Base-by-base conservation (phyloP, 2,888 invertebrate species). In the Epistrophe eligans region DNA sequence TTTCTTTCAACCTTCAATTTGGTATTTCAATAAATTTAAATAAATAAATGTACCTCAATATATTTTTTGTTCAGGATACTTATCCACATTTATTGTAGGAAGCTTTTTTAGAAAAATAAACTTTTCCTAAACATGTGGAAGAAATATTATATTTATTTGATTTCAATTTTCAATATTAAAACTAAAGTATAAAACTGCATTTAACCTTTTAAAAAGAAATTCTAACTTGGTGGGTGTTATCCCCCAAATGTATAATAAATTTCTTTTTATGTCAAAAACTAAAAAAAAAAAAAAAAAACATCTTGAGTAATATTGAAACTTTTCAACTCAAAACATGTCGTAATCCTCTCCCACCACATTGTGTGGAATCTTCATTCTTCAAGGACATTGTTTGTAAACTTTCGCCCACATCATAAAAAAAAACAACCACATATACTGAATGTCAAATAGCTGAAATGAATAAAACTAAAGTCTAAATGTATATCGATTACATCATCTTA, bases 401-500 rank as follows among this genome's bases (percentile, higher is more conserved):
- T 67, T 73, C 32, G 13, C 35, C 72, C 71, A 82, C 66, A 62
- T n/a, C 3, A 24, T 24, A 24, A 24, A 48, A 45, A 2, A 45
- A 35, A 38, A 9, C 7, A 24, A 60, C 73, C 58, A 24, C 67
- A 48, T 17, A 66, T 35, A 70, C 48, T 66, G 66, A 48, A 57
- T 67, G 15, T n/a, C 45, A 24, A 64, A 40, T 60, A 70, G 13
- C 17, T 48, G 35, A 40, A 43, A 48, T n/a, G 43, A 35, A 72
- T 77, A 52, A 70, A 73, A 73, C 52, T 55, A 24, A 70, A 62
- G 40, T 70, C 5, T 52, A 40, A 15, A 55, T 67, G 35, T 73
- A 43, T 67, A 79, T 79, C 73, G 83, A 79, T 83, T 79, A 79
- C 79, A 79, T 83, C 83, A 83, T 79, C 70, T 55, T 45, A 62